Evolutionary conservation across 1,140 invertebrate species (phyloP).

Genomic region (Drosophila eugracilis): DNA sequence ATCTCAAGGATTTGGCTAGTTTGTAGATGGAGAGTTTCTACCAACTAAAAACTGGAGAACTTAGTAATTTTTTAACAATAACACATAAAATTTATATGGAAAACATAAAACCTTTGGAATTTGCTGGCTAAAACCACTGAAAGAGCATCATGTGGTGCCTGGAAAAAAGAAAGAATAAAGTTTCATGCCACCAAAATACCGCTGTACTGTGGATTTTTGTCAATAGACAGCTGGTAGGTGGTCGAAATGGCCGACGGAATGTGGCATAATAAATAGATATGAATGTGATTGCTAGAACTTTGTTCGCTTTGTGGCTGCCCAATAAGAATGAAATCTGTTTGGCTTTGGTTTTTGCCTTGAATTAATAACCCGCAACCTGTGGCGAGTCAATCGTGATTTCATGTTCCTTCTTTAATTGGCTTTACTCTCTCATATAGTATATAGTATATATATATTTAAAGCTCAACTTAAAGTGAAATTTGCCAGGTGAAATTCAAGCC

Average conservation of each 20-base stretch:
- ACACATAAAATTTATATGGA: too few relatives aligned
- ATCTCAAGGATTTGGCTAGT: too few relatives aligned
- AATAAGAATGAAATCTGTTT: neutral
- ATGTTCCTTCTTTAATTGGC: neutral
- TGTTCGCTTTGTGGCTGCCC: neutral
- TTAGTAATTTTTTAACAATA: too few relatives aligned
- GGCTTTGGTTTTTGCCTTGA: neutral
- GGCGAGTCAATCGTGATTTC: neutral
- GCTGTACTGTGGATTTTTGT: neutral
- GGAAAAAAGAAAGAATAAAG: neutral
- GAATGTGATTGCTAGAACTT: neutral
- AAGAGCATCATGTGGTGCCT: neutral
- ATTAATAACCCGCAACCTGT: neutral
- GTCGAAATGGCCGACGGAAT: slow-evolving; percentile 1
- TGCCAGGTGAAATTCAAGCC: slow-evolving; percentile 3
- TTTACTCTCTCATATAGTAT: too few relatives aligned
- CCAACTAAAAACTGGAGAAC: too few relatives aligned
- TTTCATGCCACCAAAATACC: neutral
- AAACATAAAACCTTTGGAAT: too few relatives aligned
- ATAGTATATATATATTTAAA: too few relatives aligned
- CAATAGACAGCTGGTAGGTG: neutral
- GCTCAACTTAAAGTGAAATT: neutral
- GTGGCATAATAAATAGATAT: slow-evolving; percentile 2
- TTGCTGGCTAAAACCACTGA: neutral
- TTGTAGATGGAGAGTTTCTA: too few relatives aligned